phyloP scores from a whole-genome alignment of 2,797 vertebrate genomes.

The Trematomus bernacchii region DNA sequence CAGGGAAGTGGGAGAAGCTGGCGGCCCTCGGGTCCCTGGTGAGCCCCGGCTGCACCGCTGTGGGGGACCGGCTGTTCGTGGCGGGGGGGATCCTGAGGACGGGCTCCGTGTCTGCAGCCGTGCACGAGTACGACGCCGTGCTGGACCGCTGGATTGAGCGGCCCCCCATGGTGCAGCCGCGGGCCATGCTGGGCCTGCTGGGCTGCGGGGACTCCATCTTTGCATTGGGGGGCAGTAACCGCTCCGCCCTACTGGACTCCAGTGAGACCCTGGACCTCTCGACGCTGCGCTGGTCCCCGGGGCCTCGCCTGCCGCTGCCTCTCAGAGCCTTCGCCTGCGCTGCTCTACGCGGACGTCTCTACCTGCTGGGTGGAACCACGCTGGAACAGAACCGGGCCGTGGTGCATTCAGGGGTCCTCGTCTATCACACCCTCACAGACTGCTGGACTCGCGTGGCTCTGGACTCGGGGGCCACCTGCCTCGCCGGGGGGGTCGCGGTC shows the following conservation, averaged over 20 bases:
- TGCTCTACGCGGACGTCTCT: constrained; percentile 81
- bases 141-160: constrained; percentile 85
- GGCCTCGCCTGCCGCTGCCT: constrained; percentile 82
- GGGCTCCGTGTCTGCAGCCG: constrained; percentile 81
- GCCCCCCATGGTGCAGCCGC: constrained; percentile 82
- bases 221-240: constrained; percentile 87
- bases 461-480: constrained; percentile 85
- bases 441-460: constrained; percentile 86
- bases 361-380: constrained; percentile 87
- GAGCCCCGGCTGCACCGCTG: constrained; percentile 86
- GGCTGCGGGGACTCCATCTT: constrained; percentile 84
- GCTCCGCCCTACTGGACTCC: constrained; percentile 83
- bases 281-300: constrained; percentile 74
- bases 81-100: constrained; percentile 86
- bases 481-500: constrained; percentile 87
- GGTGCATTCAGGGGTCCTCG: constrained; percentile 87
- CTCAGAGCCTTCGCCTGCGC: constrained; percentile 87
- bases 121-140: constrained; percentile 87
- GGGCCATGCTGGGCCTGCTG: constrained; percentile 87
- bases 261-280: constrained; percentile 84
- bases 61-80: constrained; percentile 86
- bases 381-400: constrained; percentile 84
- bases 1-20: constrained; percentile 88
- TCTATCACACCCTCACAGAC: constrained; percentile 85
- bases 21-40: constrained; percentile 84